Base-by-base conservation (phyloP, 2,113 vertebrate species). In the Prionailurus bengalensis region DNA sequence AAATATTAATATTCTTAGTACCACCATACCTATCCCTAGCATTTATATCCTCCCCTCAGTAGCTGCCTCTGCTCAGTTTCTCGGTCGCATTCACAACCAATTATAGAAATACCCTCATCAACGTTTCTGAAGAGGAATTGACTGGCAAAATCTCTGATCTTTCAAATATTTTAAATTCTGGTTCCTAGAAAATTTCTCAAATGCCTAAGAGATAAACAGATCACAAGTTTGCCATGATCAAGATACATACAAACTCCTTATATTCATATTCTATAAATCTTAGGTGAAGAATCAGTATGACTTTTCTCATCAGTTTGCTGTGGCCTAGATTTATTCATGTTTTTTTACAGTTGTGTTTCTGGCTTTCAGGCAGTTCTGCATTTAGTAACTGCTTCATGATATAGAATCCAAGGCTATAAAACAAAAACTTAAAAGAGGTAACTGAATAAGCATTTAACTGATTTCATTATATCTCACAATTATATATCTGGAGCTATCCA, bases 401-500 rank as follows among this genome's bases (percentile, higher is more conserved):
- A 58, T 65, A 87, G 68, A 96, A 94, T 79, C 86, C 89, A 42
- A 95, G 9, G 15, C 90, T 93, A 95, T 93, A 87, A 95, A 96
- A 95, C 70, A 91, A 97, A 97, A 90, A 88, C 51, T 65, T 96
- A 58, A 63, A 96, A 80, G 66, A 94, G 13, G 76, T 94, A 76
- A 94, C 81, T 88, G 93, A 95, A 95, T 91, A 94, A 91, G n/a
- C 9, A 58, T 95, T 95, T 95, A 95, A 96, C 79, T 91, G 27
- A 96, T 97, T 96, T 91, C 65, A 95, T 96, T 97, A 83, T 93
- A 76, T 71, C 53, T 91, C 63, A 91, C 48, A 96, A 68, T 96
- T 89, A 94, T 66, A 97, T 45, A 89, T 97, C 58, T 92, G 76
- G 45, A 95, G 95, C 85, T 74, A 92, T 88, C 91, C 27, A 93